A percentile compares a stretch with the other conserved stretches of the same genome.
These are phyloP conservation scores for Pangasius krempfi DNA, from an alignment of 2,797 vertebrate species.

Conservation along the genomic window DNA sequence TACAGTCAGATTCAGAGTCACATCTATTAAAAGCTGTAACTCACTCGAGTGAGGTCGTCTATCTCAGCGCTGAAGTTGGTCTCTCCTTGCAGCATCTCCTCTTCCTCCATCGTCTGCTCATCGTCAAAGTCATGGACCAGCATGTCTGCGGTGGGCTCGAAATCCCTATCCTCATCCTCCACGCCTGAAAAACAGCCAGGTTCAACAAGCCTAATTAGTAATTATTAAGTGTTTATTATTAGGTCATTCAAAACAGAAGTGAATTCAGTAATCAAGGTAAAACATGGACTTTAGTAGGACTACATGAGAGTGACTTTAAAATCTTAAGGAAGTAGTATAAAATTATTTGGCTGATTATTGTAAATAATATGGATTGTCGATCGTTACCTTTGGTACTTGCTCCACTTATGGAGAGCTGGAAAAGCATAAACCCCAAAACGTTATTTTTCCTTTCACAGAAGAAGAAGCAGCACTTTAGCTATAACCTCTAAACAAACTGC, in stretches of 20 bases:
- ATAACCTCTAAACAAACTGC: not conserved
- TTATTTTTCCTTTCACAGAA: not conserved
- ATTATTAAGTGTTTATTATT: not conserved
- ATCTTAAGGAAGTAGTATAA: not conserved
- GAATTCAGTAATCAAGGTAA: not conserved
- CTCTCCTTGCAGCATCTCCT: conserved; percentile 95
- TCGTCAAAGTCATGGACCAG: conserved; percentile 98
- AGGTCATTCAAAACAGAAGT: not conserved
- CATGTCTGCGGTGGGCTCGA: conserved; percentile 96
- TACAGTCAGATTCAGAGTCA: not conserved
- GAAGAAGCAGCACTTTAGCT: not conserved
- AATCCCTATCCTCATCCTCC: conserved; percentile 91
- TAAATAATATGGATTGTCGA: not conserved
- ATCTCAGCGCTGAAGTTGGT: conserved; percentile 91
- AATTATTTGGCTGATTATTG: not conserved
- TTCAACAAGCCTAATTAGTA: not conserved
- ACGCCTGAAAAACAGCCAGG: conserved; percentile 84
- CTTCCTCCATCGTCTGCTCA: conserved; percentile 95
- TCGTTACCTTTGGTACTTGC: conserved; percentile 48
- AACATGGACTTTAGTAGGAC: not conserved
- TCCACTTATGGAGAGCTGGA: conserved; percentile 51
- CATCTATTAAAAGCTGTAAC: conserved; percentile 49
- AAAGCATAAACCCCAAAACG: not conserved
- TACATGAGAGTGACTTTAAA: not conserved
- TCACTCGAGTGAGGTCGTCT: conserved; percentile 92